Percentiles rank a stretch among this genome's conserved stretches.
Evolutionary conservation across 2,888 invertebrate genomes (phyloP).

Genomic region (Apodemia hepburni): DNA sequence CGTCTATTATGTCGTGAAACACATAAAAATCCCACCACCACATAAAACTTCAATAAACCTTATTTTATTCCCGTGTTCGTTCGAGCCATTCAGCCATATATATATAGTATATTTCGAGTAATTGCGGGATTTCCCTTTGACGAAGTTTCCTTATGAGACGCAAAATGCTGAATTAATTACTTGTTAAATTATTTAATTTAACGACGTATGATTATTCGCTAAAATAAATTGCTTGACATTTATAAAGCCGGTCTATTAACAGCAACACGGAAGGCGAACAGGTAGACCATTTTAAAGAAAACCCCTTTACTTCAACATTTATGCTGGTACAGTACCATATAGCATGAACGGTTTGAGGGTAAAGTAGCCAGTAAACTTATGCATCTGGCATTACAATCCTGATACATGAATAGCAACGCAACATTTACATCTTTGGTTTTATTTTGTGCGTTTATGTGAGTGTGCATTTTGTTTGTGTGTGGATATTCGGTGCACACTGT

Average conservation of each 20-base stretch:
- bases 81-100: too few species aligned
- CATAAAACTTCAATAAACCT: too few species aligned
- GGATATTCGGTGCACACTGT: too few species aligned
- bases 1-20: not conserved
- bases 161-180: not conserved
- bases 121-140: too few species aligned
- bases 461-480: too few species aligned
- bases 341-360: not conserved
- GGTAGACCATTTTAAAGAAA: not conserved
- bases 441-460: too few species aligned
- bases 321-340: not conserved
- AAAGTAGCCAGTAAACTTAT: not conserved
- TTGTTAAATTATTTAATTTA: not conserved
- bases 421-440: too few species aligned
- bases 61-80: too few species aligned
- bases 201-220: not conserved
- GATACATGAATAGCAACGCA: too few species aligned
- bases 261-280: not conserved
- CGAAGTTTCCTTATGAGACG: too few species aligned
- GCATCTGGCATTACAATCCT: not conserved
- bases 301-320: not conserved
- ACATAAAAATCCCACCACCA: not conserved
- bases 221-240: conserved; percentile 6
- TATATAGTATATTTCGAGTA: too few species aligned
- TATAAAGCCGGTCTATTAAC: conserved; percentile 7